Evolutionary conservation across 1,140 invertebrate genomes (phyloP), one percentile per base, ranked within the genome.

Genomic region (Pseudomyrmex dendroicus): DNA sequence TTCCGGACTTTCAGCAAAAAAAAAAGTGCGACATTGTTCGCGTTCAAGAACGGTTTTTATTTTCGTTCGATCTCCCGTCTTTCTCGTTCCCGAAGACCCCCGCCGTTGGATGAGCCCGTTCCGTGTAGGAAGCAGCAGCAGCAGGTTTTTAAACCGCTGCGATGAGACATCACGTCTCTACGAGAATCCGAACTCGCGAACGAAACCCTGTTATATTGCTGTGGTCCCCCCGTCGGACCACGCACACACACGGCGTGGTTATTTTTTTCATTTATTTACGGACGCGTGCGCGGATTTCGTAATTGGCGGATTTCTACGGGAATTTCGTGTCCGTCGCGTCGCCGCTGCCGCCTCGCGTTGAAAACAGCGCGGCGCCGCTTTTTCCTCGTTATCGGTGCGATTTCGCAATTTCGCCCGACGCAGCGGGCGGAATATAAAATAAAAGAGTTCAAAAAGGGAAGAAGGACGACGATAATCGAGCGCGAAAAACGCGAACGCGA

Each of bases 131-230:
- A 25, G 25, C 25, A 4, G 25, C 2, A 25, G 46, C 67, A 35
- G 35, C 35, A 35, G 15, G 44, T 78, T 68, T 78, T 78, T 35
- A 35, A 35, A 35, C 70, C 57, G 52, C 35, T 52, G 22, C 35
- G 35, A 7, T 35, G 25, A 63, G 54, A 59, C 54, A 17, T 78
- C 44, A 70, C 64, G 76, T 10, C 54, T 70, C 64, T 35, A 17
- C 35, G 74, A 25, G 64, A 9, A 57, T 78, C 70, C 62, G 56
- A 63, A 22, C 20, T 15, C 35, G 25, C 50, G 35, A 35, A 7
- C 63, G 35, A 68, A 78, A 78, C 57, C 74, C 68, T 64, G 74
- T 78, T 78, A 78, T 68, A 78, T 78, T 78, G 52, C 68, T 35
- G 35, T 35, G 35, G 4, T n/a, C n/a, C 50, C 46, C 54, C 74